Evolutionary conservation across 2,113 vertebrate species (phyloP), one percentile per base, ranked within the genome.

Genomic region (Chlamydotis undulata): DNA sequence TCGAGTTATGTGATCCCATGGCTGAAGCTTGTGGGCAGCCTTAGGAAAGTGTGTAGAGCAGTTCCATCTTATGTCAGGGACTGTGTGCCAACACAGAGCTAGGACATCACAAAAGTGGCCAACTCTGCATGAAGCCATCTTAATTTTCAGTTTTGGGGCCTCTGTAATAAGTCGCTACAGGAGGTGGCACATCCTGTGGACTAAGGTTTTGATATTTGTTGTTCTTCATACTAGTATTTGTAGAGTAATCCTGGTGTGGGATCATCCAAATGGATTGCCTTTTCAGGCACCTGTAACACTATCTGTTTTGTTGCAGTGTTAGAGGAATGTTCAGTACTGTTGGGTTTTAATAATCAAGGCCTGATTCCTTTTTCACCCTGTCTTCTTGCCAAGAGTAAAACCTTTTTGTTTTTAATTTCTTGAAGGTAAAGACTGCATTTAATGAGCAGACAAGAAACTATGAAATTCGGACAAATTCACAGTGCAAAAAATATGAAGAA

Each of bases 401-500:
- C 18, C 9, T 87, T 59, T 35, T 35, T 12, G 2, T 85, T 96
- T 83, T 91, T 79, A 45, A 69, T 55, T 59, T 37, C 29, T 28
- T 23, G 19, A 85, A 99, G 99, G 98, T 99, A 14, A 95, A 98
- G 63, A 99, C 98, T 25, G 97, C 96, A 2, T 99, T 99, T 94
- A 99, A 98, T n/a, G 93, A 97, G 43, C 82, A 82, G 59, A 98
- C 95, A 1, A 95, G 94, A 75, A 98, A 98, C 68, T 99, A 99
- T 4, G 99, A 99, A 95, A 98, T 99, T 57, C 47, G 91, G 87
- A 98, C 98, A 7, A 89, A 96, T 12, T 96, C 97, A 1, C 83
- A 74, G 18, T 99, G 97, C 17, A 96, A 10, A 28, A 97, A 97
- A 79, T 94, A 98, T 5, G 88, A 98, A 76, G 98, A 99, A 97